Base-by-base conservation (phyloP, 2,888 invertebrate genomes). In the Hipparchia semele region DNA sequence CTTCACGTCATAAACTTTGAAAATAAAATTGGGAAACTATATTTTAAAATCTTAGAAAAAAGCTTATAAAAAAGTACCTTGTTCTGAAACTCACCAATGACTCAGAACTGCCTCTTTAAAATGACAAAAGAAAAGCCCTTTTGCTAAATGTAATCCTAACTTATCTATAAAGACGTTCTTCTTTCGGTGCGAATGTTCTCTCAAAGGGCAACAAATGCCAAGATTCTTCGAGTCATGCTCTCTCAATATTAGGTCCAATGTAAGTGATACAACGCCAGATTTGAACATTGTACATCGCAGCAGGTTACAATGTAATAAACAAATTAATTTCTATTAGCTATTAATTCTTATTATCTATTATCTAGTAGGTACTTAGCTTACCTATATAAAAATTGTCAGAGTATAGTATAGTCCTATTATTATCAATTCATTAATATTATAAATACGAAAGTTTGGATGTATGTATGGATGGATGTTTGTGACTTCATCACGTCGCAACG, bases 171-270 rank as follows among this genome's bases (percentile, higher is more conserved):
- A 72, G 33, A 69, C 45, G 13, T 62, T 51, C 54, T n/a, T 39
- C 39, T 12, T 64, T 54, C 65, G 62, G 56, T 60, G 62, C 23
- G 58, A 71, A 76, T 74, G 73, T 72, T 69, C 45, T 56, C 66
- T 61, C 51, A 39, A 49, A 59, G 64, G 68, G 60, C 65, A 70
- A 68, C 33, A 66, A 71, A 61, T 72, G 70, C 67, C 46, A 58
- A 70, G 70, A 70, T 73, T 70, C 68, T 67, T 82, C 79, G 79
- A 86, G 86, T 91, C 90, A 90, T 85, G 85, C 79, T 83, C 73
- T 79, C 80, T 83, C 81, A 83, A 82, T 84, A 83, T 84, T 71
- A 45, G 6, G 51, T 8, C 10, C 53, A 9, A 45, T n/a, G 9
- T 13, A 66, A 33, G n/a, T n/a, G 49, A 66, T 49, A 60, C 13